Conservation (phyloP, 2,113 vertebrate species). For the Menidia beryllina region DNA sequence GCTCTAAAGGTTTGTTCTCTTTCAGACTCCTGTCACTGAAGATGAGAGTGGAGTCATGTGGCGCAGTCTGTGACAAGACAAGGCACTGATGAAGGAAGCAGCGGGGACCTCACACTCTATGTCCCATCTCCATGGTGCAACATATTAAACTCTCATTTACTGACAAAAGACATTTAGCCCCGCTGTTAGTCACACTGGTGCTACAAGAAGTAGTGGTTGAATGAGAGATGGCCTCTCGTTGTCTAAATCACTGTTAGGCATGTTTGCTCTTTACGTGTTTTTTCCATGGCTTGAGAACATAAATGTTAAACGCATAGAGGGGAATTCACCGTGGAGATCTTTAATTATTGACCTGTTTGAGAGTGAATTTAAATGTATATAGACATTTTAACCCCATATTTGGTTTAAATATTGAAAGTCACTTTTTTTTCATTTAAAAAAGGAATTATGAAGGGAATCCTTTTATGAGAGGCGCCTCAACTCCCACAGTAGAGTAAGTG, state of each 20-base stretch:
- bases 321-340: conserved; percentile 26
- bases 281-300: neutral
- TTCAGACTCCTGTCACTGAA: conserved; percentile 47
- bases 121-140: conserved; percentile 78
- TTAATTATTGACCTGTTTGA: conserved; percentile 11
- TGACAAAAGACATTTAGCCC: conserved; percentile 79
- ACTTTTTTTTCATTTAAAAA: conserved; percentile 75
- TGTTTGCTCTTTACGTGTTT: conserved; percentile 37
- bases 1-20: conserved; percentile 41
- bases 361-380: conserved; percentile 18
- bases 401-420: conserved; percentile 42
- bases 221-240: conserved; percentile 66
- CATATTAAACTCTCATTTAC: conserved; percentile 84
- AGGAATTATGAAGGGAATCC: conserved; percentile 57
- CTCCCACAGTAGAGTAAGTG: conserved; percentile 64
- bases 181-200: conserved; percentile 70
- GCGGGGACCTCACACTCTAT: conserved; percentile 70
- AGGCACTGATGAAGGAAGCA: conserved; percentile 74
- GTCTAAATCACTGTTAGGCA: conserved; percentile 55
- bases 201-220: conserved; percentile 65
- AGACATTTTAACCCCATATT: conserved; percentile 44
- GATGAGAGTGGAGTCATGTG: conserved; percentile 59
- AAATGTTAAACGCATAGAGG: conserved; percentile 17
- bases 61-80: conserved; percentile 67
- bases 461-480: conserved; percentile 56